Percentiles rank a stretch among this genome's conserved stretches.
Evolutionary conservation across 2,797 vertebrate genomes (phyloP).

Genomic region (Agapornis canus): DNA sequence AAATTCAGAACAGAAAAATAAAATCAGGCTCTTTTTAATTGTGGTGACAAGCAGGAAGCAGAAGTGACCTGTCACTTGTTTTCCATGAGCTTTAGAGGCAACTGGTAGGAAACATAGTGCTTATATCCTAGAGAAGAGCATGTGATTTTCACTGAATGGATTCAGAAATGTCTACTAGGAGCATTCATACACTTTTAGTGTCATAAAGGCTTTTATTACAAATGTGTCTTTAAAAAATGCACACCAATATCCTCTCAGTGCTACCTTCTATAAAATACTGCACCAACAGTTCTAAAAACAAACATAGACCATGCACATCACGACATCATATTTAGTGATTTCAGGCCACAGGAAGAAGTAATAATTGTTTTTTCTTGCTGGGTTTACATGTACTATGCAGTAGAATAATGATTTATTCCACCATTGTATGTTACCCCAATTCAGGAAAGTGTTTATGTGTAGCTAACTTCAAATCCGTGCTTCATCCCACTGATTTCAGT

Average conservation of each 20-base stretch:
- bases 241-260: background rate
- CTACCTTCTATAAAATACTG: background rate
- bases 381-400: background rate
- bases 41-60: background rate
- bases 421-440: background rate
- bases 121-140: background rate
- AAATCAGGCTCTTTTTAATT: background rate
- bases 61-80: background rate
- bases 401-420: background rate
- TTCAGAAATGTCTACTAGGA: background rate
- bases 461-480: background rate
- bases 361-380: background rate
- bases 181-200: background rate
- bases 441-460: background rate
- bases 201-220: background rate
- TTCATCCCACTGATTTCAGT: background rate
- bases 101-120: background rate
- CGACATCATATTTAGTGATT: background rate
- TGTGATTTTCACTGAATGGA: background rate
- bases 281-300: background rate
- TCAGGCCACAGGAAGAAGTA: background rate
- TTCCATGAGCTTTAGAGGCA: background rate
- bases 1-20: background rate
- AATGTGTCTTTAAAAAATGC: background rate
- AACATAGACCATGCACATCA: background rate